A percentile compares a stretch with the other conserved stretches of the same genome.
These are phyloP conservation scores for Kradibia gibbosae DNA, from an alignment of 1,140 invertebrate genomes.

Conservation along the genomic window DNA sequence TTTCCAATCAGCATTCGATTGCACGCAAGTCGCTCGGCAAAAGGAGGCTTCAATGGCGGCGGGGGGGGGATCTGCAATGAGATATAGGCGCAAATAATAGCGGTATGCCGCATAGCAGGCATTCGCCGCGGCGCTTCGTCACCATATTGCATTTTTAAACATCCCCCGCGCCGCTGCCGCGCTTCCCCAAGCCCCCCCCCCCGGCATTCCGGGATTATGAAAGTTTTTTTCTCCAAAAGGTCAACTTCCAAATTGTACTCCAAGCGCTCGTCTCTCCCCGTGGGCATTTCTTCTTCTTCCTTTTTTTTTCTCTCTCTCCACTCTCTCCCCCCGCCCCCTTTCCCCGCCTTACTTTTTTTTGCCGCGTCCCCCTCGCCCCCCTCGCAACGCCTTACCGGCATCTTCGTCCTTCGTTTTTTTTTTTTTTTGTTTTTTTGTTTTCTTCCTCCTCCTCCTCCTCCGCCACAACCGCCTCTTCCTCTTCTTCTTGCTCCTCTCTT, in stretches of 20 bases:
- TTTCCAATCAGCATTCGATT: conserved; percentile 70
- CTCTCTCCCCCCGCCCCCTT: neutral
- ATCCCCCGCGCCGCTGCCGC: conserved; percentile 55
- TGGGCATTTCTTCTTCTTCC: neutral
- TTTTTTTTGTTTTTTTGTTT: no score
- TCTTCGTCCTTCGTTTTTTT: no score
- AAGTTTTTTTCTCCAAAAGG: conserved; percentile 68
- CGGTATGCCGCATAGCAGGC: conserved; percentile 69
- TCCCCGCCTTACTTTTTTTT: no score
- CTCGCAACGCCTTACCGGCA: no score
- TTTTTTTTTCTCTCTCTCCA: neutral
- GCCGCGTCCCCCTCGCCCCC: no score
- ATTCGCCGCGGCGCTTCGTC: conserved; percentile 67
- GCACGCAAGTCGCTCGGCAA: conserved; percentile 56
- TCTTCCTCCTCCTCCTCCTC: no score
- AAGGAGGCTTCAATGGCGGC: neutral
- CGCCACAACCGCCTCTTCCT: no score
- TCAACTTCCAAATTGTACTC: no score
- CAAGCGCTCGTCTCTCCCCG: conserved; percentile 22
- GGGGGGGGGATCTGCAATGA: neutral
- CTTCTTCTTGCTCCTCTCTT: no score
- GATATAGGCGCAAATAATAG: conserved; percentile 64
- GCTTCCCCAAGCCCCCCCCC: no score
- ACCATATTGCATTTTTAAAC: conserved; percentile 70
- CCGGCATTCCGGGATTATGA: conserved; percentile 71